Conservation (phyloP, 2,888 invertebrate species). For the Papilio demoleus region DNA sequence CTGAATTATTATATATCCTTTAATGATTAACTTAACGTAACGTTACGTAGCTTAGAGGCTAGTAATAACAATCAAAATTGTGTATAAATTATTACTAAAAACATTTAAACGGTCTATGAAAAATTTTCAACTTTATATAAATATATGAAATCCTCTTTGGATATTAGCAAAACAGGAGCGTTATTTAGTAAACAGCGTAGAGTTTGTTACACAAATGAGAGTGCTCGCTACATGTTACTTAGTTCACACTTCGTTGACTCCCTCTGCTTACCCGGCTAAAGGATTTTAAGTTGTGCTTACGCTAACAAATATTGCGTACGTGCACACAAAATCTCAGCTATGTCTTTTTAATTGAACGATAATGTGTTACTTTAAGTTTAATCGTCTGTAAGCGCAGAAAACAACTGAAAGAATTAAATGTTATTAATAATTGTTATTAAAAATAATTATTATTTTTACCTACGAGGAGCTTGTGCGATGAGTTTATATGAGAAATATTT, state of each 20-base stretch:
- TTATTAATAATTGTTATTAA: too few species aligned
- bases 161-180: slow-evolving; percentile 51
- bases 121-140: slow-evolving; percentile 1
- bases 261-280: slow-evolving; percentile 42
- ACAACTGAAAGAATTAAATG: background rate
- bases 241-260: slow-evolving; percentile 48
- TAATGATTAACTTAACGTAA: too few species aligned
- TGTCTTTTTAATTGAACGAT: slow-evolving; percentile 30
- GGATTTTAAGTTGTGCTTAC: slow-evolving; percentile 47
- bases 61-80: too few species aligned
- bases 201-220: slow-evolving; percentile 52
- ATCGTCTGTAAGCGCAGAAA: background rate
- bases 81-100: background rate
- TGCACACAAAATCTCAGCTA: slow-evolving; percentile 41
- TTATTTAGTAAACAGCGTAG: slow-evolving; percentile 49
- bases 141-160: slow-evolving; percentile 43
- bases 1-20: too few species aligned
- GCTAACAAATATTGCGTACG: slow-evolving; percentile 48
- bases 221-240: slow-evolving; percentile 42
- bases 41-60: too few species aligned
- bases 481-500: too few species aligned
- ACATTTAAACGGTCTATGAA: background rate
- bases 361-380: slow-evolving; percentile 14
- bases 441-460: too few species aligned
- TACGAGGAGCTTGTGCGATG: too few species aligned